These are phyloP conservation scores for Steinernema hermaphroditum DNA, from an alignment of 2,888 invertebrate genomes.

Conservation along the genomic window DNA sequence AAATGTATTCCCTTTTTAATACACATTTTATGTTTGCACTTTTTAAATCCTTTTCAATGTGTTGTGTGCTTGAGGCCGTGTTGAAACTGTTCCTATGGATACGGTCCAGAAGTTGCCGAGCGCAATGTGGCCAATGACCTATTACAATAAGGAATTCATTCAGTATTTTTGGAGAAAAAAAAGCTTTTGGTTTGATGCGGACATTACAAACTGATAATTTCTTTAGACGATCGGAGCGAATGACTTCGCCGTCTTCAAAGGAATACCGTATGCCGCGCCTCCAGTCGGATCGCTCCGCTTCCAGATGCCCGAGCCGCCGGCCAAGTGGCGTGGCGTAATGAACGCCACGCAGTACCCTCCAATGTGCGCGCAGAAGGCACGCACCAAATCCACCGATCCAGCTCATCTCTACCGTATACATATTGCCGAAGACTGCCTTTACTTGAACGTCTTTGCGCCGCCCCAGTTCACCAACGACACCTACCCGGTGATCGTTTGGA, in stretches of 20 bases:
- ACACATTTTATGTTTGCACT: too few species aligned
- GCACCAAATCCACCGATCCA: conserved; percentile 44
- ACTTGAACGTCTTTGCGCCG: conserved; percentile 87
- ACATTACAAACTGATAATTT: background rate
- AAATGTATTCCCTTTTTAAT: too few species aligned
- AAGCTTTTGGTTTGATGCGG: too few species aligned
- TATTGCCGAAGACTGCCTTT: conserved; percentile 82
- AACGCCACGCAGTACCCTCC: conserved; percentile 65
- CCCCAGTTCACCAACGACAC: conserved; percentile 67
- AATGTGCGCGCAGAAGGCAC: conserved; percentile 47
- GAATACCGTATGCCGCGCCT: conserved; percentile 67
- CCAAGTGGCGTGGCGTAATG: conserved; percentile 66
- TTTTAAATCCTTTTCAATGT: too few species aligned
- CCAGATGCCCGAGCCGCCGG: conserved; percentile 64
- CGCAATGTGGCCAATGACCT: too few species aligned
- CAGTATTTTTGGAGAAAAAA: too few species aligned
- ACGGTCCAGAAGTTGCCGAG: too few species aligned
- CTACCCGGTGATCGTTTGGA: conserved; percentile 90
- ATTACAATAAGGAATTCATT: too few species aligned
- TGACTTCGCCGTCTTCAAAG: conserved; percentile 66
- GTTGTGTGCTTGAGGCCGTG: too few species aligned
- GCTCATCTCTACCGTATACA: conserved; percentile 55
- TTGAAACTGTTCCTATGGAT: too few species aligned
- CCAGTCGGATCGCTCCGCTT: conserved; percentile 66
- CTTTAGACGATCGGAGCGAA: conserved; percentile 56